These are phyloP conservation scores for Gortyna flavago DNA, from an alignment of 2,888 invertebrate genomes.

Conservation along the genomic window DNA sequence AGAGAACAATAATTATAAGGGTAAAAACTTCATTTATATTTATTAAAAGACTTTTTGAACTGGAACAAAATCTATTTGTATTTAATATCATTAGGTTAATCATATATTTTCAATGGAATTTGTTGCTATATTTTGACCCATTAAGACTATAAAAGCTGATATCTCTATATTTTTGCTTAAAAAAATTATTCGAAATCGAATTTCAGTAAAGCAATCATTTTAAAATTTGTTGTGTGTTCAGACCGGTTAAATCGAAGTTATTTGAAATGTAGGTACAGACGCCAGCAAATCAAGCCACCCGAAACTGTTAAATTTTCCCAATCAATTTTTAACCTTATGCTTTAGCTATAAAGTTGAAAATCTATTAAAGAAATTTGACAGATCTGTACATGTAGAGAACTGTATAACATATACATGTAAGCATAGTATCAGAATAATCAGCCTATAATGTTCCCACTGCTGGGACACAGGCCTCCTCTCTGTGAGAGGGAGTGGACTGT, in stretches of 20 bases:
- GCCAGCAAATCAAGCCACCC: too few relatives aligned
- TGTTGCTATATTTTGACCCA: slow-evolving; percentile 64
- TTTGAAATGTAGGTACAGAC: too few relatives aligned
- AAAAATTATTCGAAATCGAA: slow-evolving; percentile 29
- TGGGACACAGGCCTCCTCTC: neutral
- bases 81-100: neutral
- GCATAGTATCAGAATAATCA: neutral
- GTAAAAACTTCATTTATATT: neutral
- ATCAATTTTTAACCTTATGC: too few relatives aligned
- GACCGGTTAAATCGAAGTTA: neutral
- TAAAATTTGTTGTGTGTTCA: slow-evolving; percentile 22
- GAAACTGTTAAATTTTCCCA: too few relatives aligned
- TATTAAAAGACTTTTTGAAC: too few relatives aligned
- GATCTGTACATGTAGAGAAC: too few relatives aligned
- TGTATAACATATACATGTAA: neutral
- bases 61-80: too few relatives aligned
- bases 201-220: slow-evolving; percentile 22
- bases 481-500: neutral
- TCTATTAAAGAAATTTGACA: too few relatives aligned
- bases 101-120: neutral
- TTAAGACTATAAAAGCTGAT: slow-evolving; percentile 75
- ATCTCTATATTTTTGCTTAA: slow-evolving; percentile 75
- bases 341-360: too few relatives aligned
- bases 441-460: neutral
- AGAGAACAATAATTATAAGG: neutral